A percentile compares a stretch with the other conserved stretches of the same genome.
phyloP scores from a whole-genome alignment of 2,888 invertebrate species.

The Spisula subtruncata region DNA sequence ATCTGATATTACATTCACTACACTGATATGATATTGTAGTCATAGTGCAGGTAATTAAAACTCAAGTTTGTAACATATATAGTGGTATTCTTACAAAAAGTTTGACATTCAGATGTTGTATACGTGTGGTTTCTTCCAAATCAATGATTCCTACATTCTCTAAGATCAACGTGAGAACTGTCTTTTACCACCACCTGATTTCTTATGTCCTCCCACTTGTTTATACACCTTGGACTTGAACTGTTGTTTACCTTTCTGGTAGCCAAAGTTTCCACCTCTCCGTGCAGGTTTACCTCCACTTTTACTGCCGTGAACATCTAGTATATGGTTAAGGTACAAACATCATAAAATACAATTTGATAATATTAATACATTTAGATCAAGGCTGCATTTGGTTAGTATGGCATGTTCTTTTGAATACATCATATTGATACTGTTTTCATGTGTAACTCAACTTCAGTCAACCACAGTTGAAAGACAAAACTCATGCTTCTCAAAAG shows the following conservation, averaged over 20 bases:
- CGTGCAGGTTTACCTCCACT: constrained; percentile 53
- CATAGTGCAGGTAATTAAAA: too few species aligned
- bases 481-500: too few species aligned
- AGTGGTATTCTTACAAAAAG: neutral
- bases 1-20: too few species aligned
- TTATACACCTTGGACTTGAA: constrained; percentile 78
- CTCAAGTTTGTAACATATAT: too few species aligned
- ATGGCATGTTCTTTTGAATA: too few species aligned
- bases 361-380: too few species aligned
- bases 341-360: neutral
- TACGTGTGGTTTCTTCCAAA: neutral
- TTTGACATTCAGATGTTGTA: neutral
- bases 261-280: constrained; percentile 73
- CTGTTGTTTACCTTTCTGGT: constrained; percentile 73
- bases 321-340: constrained; percentile 42
- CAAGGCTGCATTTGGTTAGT: too few species aligned
- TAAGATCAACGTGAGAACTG: constrained; percentile 73
- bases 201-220: constrained; percentile 68
- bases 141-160: neutral
- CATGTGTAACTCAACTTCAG: too few species aligned
- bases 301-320: constrained; percentile 78
- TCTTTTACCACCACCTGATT: constrained; percentile 46
- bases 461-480: too few species aligned
- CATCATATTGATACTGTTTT: too few species aligned
- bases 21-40: too few species aligned